phyloP scores from a whole-genome alignment of 2,797 vertebrate species.

The Coregonus suidteri region DNA sequence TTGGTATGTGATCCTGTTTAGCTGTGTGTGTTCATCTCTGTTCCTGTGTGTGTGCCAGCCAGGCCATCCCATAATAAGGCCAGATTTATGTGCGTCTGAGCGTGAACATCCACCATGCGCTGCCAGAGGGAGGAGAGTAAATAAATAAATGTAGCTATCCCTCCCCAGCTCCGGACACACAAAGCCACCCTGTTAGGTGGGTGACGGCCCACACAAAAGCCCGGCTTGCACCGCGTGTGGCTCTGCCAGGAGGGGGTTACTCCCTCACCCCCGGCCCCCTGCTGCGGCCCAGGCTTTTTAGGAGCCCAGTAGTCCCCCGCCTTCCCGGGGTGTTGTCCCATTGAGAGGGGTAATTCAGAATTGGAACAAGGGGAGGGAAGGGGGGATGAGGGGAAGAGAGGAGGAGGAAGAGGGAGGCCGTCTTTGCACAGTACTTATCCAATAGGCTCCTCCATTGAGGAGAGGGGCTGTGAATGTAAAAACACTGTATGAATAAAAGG shows the following conservation, averaged over 20 bases:
- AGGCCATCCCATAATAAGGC: conserved; percentile 7
- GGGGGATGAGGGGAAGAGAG: background rate
- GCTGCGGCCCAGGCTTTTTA: conserved; percentile 25
- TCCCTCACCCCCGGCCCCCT: conserved; percentile 32
- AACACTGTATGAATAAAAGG: conserved; percentile 34
- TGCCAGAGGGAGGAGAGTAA: conserved; percentile 44
- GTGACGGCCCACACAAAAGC: conserved; percentile 58
- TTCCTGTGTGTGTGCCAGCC: background rate
- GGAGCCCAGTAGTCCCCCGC: background rate
- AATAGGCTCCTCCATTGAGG: conserved; percentile 34
- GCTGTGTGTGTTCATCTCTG: background rate
- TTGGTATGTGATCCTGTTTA: background rate
- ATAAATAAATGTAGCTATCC: conserved; percentile 52
- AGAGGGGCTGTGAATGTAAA: conserved; percentile 43
- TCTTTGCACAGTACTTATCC: conserved; percentile 48
- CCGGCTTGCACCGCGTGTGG: conserved; percentile 38
- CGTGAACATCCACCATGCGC: conserved; percentile 11
- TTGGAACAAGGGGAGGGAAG: background rate
- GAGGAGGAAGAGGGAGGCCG: conserved; percentile 15
- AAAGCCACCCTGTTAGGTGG: conserved; percentile 48
- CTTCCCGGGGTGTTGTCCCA: conserved; percentile 31
- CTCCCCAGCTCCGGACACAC: conserved; percentile 22
- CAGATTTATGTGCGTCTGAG: conserved; percentile 26
- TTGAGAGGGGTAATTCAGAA: conserved; percentile 60
- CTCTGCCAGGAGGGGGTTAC: conserved; percentile 24